Evolutionary conservation across 2,888 invertebrate genomes (phyloP), one percentile per base, ranked within the genome.

Genomic region (Vesta saturnalis): DNA sequence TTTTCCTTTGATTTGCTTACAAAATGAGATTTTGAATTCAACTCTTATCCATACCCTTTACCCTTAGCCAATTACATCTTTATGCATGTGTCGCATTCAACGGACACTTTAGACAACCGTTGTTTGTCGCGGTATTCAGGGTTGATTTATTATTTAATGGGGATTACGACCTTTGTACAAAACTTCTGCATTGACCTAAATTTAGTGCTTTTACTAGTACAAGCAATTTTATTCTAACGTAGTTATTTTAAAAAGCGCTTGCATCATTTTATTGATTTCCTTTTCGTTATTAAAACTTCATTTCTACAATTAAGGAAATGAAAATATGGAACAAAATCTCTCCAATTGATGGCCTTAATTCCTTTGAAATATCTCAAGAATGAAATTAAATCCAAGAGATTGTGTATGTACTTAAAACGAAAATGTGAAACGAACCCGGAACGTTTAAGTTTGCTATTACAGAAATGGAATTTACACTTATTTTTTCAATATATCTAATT

Each of bases 121-220:
- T 64, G 58, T 64, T 58, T 58, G 64, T 35, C 59, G 23, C 49
- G 22, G 64, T 59, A 58, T 52, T 58, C 52, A 60, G 35, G 30
- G 54, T 67, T 52, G 64, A 67, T 71, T 67, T 64, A 71, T 71
- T 68, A 71, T 71, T 71, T 62, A 68, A 54, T 47, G 35, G 22
- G 65, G 71, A 68, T 71, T 68, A 68, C 64, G 60, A 71, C 67
- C 71, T 71, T 46, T 62, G 62, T 67, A 58, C 62, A 62, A 35
- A 62, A 56, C 35, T 55, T 55, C 57, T 46, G 57, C 63, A 30
- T 56, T 56, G 63, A 64, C 63, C 63, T 57, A 57, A 64, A 64
- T 64, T 64, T 43, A 23, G 19, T 47, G 47, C 49, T 47, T 46
- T 64, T 57, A 57, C 47, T 57, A 57, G 57, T 54, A 43, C 60